Evolutionary conservation across 1,140 invertebrate species (phyloP).

Genomic region (Aphelenchoides fujianensis): DNA sequence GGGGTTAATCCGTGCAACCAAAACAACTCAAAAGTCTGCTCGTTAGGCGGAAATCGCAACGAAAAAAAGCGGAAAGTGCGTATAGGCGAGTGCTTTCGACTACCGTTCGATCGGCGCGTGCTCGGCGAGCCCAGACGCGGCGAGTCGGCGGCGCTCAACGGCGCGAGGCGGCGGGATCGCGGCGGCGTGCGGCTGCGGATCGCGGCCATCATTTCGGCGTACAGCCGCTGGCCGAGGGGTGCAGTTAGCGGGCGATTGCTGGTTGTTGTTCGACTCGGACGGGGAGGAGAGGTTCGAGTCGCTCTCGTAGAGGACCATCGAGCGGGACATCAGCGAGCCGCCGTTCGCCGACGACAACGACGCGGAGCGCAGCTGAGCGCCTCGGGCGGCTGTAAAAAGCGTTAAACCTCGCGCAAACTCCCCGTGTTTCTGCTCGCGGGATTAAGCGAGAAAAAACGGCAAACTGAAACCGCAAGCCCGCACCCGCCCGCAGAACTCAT

Average conservation of each 20-base stretch:
- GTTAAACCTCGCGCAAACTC: slow-evolving; percentile 6
- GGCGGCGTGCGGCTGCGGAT: background rate
- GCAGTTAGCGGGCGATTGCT: background rate
- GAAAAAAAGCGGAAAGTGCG: slow-evolving; percentile 3
- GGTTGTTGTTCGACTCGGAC: slow-evolving; percentile 12
- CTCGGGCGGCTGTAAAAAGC: slow-evolving; percentile 14
- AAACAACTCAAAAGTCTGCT: slow-evolving; percentile 1
- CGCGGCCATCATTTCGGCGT: slow-evolving; percentile 21
- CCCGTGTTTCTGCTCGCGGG: background rate
- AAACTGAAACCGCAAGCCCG: background rate
- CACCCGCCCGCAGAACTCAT: no score
- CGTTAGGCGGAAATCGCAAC: background rate
- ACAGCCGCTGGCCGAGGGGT: slow-evolving; percentile 3
- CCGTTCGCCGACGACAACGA: slow-evolving; percentile 11
- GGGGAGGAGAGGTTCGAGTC: slow-evolving; percentile 16
- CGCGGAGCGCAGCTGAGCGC: slow-evolving; percentile 19
- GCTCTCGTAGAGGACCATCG: slow-evolving; percentile 26
- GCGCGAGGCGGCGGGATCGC: background rate
- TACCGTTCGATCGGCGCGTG: background rate
- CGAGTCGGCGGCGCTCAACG: background rate
- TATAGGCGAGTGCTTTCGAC: background rate
- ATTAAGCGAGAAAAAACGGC: no score
- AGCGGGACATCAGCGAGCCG: slow-evolving; percentile 21
- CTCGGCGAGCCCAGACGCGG: background rate
- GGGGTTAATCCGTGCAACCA: background rate